Evolutionary conservation across 2,888 invertebrate species (phyloP), one percentile per base, ranked within the genome.

Genomic region (Gymnosoma rotundatum): DNA sequence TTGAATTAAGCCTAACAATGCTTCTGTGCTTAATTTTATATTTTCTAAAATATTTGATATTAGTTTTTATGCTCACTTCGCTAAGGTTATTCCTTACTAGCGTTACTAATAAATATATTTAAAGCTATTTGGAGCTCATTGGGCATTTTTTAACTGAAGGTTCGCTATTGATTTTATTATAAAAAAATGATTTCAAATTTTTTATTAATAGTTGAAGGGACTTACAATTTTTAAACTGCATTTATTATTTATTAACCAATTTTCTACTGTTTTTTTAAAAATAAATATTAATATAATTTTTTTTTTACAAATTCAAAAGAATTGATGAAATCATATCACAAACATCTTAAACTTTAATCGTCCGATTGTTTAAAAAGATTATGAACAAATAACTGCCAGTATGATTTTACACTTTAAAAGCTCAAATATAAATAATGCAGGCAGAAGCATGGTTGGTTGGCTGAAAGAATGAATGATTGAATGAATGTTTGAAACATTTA

Each of bases 261-360:
- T 42, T 10, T 38, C 25, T 25, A 20, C 32, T 42, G 54, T 64
- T 4, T 52, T 25, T 14, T n/a, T 12, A 42, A 9, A 61, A 45
- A 32, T 14, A 54, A 12, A 14, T 42, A 10, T 21, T 9, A 38
- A 38, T 38, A 73, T 32, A 48, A n/a, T 38, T 38, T 42, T 20
- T 38, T 63, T 52, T 21, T 38, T n/a, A 66, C 21, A 60, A 67
- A 18, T 67, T 66, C 58, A 38, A 56, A n/a, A 63, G 32, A 36
- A 60, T 48, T 56, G 36, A 73, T 66, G 42, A 66, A 73, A 78
- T 78, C 38, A 56, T 72, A 63, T 60, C 48, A n/a, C 10, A 38
- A 38, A 50, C 18, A 78, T 48, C 25, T 54, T 52, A 54, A 67
- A 54, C 45, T 48, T 73, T 73, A 61, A 20, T 61, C 42, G 38